Conservation (phyloP, 2,113 vertebrate genomes). For the Aphyosemion australe region DNA sequence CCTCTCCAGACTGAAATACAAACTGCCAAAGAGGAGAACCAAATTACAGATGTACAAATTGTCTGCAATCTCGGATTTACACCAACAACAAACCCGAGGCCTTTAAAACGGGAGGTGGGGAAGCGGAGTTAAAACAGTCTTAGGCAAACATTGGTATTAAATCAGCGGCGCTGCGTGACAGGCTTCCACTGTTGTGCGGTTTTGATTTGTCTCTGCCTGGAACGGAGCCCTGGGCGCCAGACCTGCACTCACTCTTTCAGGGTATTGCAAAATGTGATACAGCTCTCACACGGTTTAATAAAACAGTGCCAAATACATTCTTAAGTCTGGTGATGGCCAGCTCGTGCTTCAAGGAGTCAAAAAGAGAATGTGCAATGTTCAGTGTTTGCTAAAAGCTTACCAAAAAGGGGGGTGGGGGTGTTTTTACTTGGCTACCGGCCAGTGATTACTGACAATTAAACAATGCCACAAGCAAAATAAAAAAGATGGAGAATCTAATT, state of each 20-base stretch:
- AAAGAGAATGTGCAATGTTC: constrained; percentile 25
- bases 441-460: constrained; percentile 42
- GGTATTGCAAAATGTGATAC: constrained; percentile 58
- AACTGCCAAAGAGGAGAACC: constrained; percentile 56
- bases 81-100: constrained; percentile 34
- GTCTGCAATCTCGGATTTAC: constrained; percentile 41
- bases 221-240: constrained; percentile 58
- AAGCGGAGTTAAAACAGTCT: constrained; percentile 59
- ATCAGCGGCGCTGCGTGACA: constrained; percentile 45
- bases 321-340: constrained; percentile 54
- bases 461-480: constrained; percentile 11
- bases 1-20: constrained; percentile 59
- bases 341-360: constrained; percentile 40
- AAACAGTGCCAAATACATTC: constrained; percentile 49
- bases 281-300: constrained; percentile 57
- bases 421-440: constrained; percentile 27
- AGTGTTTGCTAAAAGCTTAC: constrained; percentile 14
- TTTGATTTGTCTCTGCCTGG: constrained; percentile 62
- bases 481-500: constrained; percentile 44
- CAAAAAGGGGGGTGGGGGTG: constrained; percentile 8
- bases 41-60: constrained; percentile 64
- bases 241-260: constrained; percentile 62
- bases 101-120: constrained; percentile 32
- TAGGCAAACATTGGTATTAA: constrained; percentile 61
- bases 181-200: constrained; percentile 53